Evolutionary conservation across 2,797 vertebrate genomes (phyloP).

Genomic region (Acanthopagrus latus): DNA sequence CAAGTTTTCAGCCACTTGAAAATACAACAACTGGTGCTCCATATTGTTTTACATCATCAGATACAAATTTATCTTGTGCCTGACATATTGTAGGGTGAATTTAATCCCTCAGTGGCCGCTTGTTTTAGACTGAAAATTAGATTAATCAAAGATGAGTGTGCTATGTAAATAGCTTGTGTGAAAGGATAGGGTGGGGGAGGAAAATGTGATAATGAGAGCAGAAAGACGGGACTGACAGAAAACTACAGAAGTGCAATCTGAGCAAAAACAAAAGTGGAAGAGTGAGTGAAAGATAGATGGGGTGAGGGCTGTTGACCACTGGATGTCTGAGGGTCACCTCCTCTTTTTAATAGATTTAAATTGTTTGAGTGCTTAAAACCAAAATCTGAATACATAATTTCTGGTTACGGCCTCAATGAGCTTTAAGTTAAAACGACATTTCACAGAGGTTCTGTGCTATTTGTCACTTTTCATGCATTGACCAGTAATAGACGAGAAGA

Average conservation of each 20-base stretch:
- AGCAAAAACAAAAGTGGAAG: background rate
- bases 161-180: conserved; percentile 57
- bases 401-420: background rate
- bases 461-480: background rate
- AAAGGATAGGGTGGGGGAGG: conserved; percentile 38
- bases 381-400: background rate
- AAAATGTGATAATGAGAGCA: conserved; percentile 70
- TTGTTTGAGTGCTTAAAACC: background rate
- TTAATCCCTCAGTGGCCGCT: conserved; percentile 43
- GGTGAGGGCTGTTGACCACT: background rate
- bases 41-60: conserved; percentile 72
- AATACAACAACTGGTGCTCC: conserved; percentile 54
- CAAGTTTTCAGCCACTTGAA: conserved; percentile 54
- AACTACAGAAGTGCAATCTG: conserved; percentile 15
- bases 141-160: conserved; percentile 63
- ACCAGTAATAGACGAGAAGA: background rate
- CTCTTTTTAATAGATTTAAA: background rate
- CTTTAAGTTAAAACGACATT: conserved; percentile 6
- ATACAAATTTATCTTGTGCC: conserved; percentile 50
- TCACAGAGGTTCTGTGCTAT: background rate
- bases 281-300: background rate
- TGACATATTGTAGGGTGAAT: conserved; percentile 57
- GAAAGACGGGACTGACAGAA: conserved; percentile 30
- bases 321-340: background rate
- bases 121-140: conserved; percentile 66